Evolutionary conservation across 2,113 vertebrate genomes (phyloP).

Genomic region (Onychostoma macrolepis): DNA sequence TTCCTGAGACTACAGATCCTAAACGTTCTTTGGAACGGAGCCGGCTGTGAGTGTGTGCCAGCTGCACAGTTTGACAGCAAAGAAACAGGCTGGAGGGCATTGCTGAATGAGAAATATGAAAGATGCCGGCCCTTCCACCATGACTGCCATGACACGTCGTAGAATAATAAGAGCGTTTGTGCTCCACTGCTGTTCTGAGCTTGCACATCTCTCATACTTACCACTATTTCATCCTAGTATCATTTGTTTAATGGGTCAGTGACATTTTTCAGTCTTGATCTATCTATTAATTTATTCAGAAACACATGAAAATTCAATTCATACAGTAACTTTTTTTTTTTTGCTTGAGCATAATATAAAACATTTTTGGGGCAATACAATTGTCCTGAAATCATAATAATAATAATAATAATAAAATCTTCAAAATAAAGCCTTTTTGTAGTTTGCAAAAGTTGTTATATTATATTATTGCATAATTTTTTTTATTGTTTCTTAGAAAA

Average conservation of each 20-base stretch:
- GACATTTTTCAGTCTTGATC: not conserved
- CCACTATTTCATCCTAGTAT: constrained; percentile 1
- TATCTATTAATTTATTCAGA: not conserved
- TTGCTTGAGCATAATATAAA: too few relatives aligned
- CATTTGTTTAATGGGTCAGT: not conserved
- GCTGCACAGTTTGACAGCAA: constrained; percentile 11
- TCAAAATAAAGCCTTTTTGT: too few relatives aligned
- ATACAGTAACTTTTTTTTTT: too few relatives aligned
- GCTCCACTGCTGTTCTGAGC: constrained; percentile 17
- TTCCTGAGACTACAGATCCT: constrained; percentile 22
- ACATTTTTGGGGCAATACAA: too few relatives aligned
- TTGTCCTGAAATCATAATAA: too few relatives aligned
- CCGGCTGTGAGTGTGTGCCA: constrained; percentile 25
- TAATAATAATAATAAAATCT: too few relatives aligned
- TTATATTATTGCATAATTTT: too few relatives aligned
- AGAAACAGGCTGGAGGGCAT: constrained; percentile 70
- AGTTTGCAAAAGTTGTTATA: too few relatives aligned
- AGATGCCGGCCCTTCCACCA: constrained; percentile 61
- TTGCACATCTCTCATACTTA: not conserved
- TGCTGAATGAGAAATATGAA: constrained; percentile 66
- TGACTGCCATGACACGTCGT: constrained; percentile 48
- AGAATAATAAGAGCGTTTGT: constrained; percentile 25
- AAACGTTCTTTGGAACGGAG: constrained; percentile 29
- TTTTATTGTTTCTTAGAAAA: too few relatives aligned
- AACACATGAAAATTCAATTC: not conserved